Evolutionary conservation across 2,113 vertebrate genomes (phyloP), one percentile per base, ranked within the genome.

Genomic region (Malurus melanocephalus): DNA sequence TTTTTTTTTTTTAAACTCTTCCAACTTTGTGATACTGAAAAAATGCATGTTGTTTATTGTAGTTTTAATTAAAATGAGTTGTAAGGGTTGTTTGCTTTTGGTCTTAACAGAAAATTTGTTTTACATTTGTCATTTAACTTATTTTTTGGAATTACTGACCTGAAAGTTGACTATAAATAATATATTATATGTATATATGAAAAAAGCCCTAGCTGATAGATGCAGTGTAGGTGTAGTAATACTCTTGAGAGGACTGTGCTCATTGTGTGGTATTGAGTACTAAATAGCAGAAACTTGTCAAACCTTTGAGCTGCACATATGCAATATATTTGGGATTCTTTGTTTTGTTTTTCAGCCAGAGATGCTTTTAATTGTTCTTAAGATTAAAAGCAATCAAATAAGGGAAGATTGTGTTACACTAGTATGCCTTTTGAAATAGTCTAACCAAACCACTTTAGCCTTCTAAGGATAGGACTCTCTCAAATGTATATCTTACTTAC

Each of bases 361-460:
- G 35, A 40, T 82, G 68, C 89, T 92, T 94, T 91, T 89, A 87
- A 79, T 24, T 89, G 42, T 15, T 45, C 17, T 64, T 64, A 72
- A 92, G 48, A 53, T 77, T 78, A 90, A 79, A 90, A 94, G 59
- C 43, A 90, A 42, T 75, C 79, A 66, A 71, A 53, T 79, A 72
- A 69, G 53, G 74, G 33, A 88, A 83, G 76, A 85, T 56, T 71
- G 65, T 78, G 77, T 87, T 90, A 68, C 22, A 43, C 53, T 92
- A 65, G 22, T 79, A 75, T 93, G 93, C 85, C 83, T 95, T 93
- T 85, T 89, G 42, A 92, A 92, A 52, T 56, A 75, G 57, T 91
- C 67, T 91, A 64, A 90, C 81, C 71, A 85, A 93, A 88, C 69
- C 38, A 49, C 19, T 86, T 92, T 57, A 79, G 83, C 77, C 85